Base-by-base conservation (phyloP, 2,888 invertebrate species). In the Oscheius sp. region DNA sequence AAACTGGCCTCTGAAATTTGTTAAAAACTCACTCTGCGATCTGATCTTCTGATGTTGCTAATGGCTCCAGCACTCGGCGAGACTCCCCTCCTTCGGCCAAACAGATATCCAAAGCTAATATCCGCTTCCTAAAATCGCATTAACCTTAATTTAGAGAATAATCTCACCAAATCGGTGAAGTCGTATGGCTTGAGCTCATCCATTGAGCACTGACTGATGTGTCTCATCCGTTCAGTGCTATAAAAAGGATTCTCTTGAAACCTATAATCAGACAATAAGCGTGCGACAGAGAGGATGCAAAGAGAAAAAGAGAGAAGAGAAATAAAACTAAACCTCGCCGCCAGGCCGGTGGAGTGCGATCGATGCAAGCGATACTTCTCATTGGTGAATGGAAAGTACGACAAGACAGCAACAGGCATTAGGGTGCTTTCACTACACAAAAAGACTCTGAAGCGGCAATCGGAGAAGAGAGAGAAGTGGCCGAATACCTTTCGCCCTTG, bases 381-480 rank as follows among this genome's bases (percentile, higher is more conserved):
- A 12, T 27, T 33, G 33, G 89, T 89, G 68, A 88, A 88, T 25
- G 89, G 46, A 27, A 77, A 46, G 39, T 77, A 71, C 23, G 77
- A 75, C 46, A 74, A 65, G 25, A 77, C 70, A 33, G 70, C 73
- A 37, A 77, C 23, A 17, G 77, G 74, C 10, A 45, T 58, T 12
- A 39, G 57, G 37, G 66, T 67, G 8, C 61, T 29, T 27, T 65
- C 48, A 61, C 68, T 68, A 65, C 73, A 77, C 39, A 75, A 65
- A 70, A 70, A 73, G 61, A 31, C 63, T 66, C 77, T 77, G 69
- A 61, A 74, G 50, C n/a, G n/a, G n/a, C n/a, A n/a, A n/a, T n/a
- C n/a, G n/a, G n/a, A n/a, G n/a, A n/a, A n/a, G n/a, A n/a, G n/a
- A n/a, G n/a, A n/a, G n/a, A n/a, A n/a, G n/a, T n/a, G n/a, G n/a